Conservation (phyloP, 2,888 invertebrate genomes). For the Patella pellucida region DNA sequence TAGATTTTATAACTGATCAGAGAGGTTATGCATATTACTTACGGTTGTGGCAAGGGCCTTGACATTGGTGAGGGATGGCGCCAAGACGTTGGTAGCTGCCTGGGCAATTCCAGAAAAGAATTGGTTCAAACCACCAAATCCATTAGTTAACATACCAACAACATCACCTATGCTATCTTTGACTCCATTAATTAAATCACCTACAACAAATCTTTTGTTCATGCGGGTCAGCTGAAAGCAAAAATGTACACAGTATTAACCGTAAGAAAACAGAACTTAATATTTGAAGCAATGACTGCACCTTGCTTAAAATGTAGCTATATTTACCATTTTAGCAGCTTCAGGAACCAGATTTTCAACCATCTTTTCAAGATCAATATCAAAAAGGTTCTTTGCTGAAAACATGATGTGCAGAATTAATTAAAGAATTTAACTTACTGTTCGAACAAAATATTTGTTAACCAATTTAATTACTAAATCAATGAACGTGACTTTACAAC, state of each 20-base stretch:
- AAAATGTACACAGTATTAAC: not conserved
- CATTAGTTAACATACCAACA: not conserved
- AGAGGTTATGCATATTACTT: not conserved
- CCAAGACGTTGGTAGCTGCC: not conserved
- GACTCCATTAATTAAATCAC: not conserved
- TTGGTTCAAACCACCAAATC: not conserved
- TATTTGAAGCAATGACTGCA: no score
- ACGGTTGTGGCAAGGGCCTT: not conserved
- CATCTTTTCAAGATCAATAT: no score
- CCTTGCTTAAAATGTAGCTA: no score
- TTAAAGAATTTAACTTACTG: no score
- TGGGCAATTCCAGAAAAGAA: not conserved
- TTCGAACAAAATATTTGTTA: no score
- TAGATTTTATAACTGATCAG: no score
- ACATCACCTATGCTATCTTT: not conserved
- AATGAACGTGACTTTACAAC: no score
- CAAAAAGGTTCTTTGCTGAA: no score
- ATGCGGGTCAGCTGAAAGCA: not conserved
- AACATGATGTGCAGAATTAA: no score
- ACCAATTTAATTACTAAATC: no score
- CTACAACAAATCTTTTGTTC: not conserved
- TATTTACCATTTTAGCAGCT: no score
- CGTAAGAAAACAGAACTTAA: not conserved
- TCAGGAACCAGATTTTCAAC: no score
- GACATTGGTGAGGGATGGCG: not conserved